Conservation (phyloP, 2,113 vertebrate genomes). For the Dendrocopos noguchii region DNA sequence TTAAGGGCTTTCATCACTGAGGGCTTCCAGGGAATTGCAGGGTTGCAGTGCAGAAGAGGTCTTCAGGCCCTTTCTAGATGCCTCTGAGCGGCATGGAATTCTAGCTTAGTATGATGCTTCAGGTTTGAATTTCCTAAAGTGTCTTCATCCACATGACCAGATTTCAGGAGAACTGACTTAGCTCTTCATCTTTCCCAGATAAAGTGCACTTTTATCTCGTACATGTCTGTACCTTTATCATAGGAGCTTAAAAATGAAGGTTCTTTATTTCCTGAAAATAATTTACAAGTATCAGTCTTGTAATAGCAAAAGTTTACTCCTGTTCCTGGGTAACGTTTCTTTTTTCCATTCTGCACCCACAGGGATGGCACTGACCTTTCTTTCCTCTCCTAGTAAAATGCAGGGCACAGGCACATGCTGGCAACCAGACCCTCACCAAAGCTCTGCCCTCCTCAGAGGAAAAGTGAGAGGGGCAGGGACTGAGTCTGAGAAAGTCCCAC, state of each 20-base stretch:
- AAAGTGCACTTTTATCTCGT: not conserved
- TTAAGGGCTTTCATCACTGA: not conserved
- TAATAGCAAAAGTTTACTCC: not conserved
- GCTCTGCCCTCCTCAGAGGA: not conserved
- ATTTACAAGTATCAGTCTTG: not conserved
- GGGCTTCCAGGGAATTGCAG: not conserved
- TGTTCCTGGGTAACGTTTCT: not conserved
- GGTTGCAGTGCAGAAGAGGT: not conserved
- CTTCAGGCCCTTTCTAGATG: not conserved
- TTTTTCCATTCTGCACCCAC: not conserved
- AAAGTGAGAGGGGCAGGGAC: not conserved
- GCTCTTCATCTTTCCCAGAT: not conserved
- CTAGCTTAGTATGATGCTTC: not conserved
- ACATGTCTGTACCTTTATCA: not conserved
- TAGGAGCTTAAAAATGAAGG: not conserved
- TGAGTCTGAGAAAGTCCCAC: not conserved
- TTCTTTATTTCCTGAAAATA: not conserved
- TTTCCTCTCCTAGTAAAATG: not conserved
- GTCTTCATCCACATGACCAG: not conserved
- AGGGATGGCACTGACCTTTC: not conserved
- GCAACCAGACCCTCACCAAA: not conserved
- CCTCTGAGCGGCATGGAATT: not conserved
- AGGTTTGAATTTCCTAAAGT: conserved; percentile 5
- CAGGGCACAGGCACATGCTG: not conserved
- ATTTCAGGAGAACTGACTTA: not conserved